Evolutionary conservation across 2,113 vertebrate genomes (phyloP).

Genomic region (Castor canadensis): DNA sequence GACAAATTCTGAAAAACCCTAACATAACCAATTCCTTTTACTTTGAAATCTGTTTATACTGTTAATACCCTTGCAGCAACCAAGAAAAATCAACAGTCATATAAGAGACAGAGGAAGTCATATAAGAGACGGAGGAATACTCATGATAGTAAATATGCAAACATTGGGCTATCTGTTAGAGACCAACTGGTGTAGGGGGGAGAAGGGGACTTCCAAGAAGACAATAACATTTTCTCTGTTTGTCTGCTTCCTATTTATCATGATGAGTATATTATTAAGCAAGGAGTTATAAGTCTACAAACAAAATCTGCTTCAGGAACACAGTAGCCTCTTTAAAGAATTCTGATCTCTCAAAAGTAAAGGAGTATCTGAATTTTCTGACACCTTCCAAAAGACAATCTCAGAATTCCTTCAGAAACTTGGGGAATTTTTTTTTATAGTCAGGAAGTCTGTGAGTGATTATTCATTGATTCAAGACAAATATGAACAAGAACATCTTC

Average conservation of each 20-base stretch:
- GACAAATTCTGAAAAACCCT: conserved; percentile 50
- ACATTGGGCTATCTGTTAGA: background rate
- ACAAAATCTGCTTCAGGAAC: background rate
- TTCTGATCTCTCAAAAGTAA: background rate
- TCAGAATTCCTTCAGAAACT: background rate
- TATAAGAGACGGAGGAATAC: background rate
- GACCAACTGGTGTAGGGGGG: no score
- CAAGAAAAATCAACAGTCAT: conserved; percentile 24
- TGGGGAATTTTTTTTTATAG: background rate
- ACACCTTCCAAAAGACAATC: background rate
- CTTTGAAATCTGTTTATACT: conserved; percentile 32
- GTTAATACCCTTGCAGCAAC: conserved; percentile 27
- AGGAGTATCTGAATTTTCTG: background rate
- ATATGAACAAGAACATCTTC: background rate
- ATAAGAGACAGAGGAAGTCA: conserved; percentile 3
- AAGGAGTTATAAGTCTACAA: background rate
- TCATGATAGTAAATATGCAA: background rate
- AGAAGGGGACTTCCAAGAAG: background rate
- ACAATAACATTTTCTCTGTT: background rate
- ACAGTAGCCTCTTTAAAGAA: background rate
- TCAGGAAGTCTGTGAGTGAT: background rate
- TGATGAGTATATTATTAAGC: background rate
- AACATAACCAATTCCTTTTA: conserved; percentile 20
- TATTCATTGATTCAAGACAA: background rate
- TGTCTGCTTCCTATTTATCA: background rate